Evolutionary conservation across 2,888 invertebrate genomes (phyloP).

Genomic region (Parasteatoda lunata): DNA sequence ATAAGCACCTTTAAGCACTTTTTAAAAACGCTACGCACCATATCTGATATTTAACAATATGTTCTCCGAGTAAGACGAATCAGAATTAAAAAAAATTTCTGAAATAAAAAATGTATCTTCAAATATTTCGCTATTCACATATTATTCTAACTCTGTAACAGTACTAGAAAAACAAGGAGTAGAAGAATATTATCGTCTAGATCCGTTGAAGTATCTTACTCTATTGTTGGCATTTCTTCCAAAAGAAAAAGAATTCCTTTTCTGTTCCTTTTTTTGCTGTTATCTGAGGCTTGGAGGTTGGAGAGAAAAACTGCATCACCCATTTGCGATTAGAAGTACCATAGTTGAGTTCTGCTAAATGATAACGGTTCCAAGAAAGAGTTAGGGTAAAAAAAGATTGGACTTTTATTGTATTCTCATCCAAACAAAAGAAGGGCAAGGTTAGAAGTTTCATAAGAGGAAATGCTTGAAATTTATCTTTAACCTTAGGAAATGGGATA

Average conservation of each 20-base stretch:
- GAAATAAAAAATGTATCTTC: too few species aligned
- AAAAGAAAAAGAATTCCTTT: slow-evolving; percentile 40
- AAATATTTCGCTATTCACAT: too few species aligned
- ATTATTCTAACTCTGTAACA: too few species aligned
- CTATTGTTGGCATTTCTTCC: slow-evolving; percentile 31
- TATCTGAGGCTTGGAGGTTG: slow-evolving; percentile 25
- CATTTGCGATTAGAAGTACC: slow-evolving; percentile 30
- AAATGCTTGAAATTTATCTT: slow-evolving; percentile 5
- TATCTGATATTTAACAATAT: too few species aligned
- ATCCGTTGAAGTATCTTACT: too few species aligned
- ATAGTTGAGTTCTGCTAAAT: slow-evolving; percentile 32
- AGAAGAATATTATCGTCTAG: too few species aligned
- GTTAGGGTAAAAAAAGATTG: slow-evolving; percentile 18
- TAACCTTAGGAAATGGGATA: neutral
- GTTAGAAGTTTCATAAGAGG: slow-evolving; percentile 35
- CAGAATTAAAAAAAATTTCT: too few species aligned
- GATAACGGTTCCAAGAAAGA: slow-evolving; percentile 15
- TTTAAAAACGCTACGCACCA: too few species aligned
- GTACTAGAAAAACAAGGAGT: too few species aligned
- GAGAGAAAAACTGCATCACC: slow-evolving; percentile 31
- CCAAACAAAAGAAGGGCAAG: slow-evolving; percentile 27
- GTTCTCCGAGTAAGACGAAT: too few species aligned
- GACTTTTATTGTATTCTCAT: slow-evolving; percentile 19
- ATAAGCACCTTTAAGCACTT: too few species aligned
- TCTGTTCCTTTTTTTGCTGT: slow-evolving; percentile 15